phyloP scores from a whole-genome alignment of 2,113 vertebrate species.

The Uropsilus gracilis region DNA sequence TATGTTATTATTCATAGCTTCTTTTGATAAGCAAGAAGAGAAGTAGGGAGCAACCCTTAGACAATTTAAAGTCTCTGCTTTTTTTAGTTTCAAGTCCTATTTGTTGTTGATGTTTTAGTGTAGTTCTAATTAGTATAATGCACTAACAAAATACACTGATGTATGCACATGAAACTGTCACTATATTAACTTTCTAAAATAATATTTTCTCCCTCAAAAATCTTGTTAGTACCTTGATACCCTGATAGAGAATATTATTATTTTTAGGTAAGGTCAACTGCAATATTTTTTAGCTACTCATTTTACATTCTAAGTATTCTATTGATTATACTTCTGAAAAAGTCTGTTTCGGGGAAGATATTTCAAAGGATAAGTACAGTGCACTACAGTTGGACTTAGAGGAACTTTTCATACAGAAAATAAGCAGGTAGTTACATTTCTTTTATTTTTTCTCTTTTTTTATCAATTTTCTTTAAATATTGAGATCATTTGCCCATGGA shows the following conservation, averaged over 20 bases:
- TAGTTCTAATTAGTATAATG: background rate
- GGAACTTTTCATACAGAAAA: background rate
- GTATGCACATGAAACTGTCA: background rate
- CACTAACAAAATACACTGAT: background rate
- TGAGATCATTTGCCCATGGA: background rate
- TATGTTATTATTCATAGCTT: background rate
- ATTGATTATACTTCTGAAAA: background rate
- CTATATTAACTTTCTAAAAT: background rate
- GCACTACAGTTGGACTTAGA: background rate
- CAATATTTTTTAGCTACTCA: background rate
- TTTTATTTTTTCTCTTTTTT: background rate
- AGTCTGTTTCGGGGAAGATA: background rate
- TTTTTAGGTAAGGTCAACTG: background rate
- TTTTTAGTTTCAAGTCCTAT: background rate
- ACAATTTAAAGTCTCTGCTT: background rate
- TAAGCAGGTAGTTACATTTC: background rate
- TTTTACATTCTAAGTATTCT: background rate
- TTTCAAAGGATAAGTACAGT: background rate
- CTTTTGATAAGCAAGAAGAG: background rate
- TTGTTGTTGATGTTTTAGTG: background rate
- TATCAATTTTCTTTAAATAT: background rate
- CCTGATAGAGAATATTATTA: background rate
- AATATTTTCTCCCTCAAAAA: background rate
- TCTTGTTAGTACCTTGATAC: background rate
- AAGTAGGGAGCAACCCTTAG: background rate